Evolutionary conservation across 2,113 vertebrate species (phyloP), one percentile per base, ranked within the genome.

Genomic region (Hippocampus barbouri): DNA sequence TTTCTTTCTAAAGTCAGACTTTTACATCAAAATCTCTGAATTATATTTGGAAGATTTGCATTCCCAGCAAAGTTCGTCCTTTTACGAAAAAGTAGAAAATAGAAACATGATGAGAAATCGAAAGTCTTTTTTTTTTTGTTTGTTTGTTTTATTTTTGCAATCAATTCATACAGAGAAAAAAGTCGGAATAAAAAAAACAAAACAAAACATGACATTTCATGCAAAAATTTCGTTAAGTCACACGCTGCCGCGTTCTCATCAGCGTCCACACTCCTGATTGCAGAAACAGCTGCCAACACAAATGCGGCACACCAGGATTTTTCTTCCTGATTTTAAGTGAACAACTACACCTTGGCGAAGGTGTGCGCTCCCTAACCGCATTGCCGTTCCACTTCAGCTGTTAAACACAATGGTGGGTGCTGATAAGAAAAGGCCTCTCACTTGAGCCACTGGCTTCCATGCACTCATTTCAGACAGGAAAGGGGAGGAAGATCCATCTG

Each of bases 401-500:
- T 30, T 30, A 60, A 60, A 30, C 25, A 10, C 25, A 25, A 30
- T n/a, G 57, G 14, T 3, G 56, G n/a, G 2, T 1, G n/a, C 10
- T 11, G 27, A 34, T 34, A 61, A 61, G 16, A 34, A 34, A 20
- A 61, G 6, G 11, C 23, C 23, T 20, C 16, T 6, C 47, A 20
- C 70, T 57, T 67, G 63, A 67, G 40, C 49, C 43, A 60, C 71
- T 76, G 49, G 18, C 66, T 57, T 66, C 47, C 61, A 40, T 63
- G 38, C 64, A 60, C 77, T 77, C 51, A 79, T 70, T 62, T 73
- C 53, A 6, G 57, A 47, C 71, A 68, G 63, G 70, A 79, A 63
- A 70, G 74, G 47, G 34, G 71, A 71, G 16, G 67, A 78, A 62
- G 64, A 66, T 25, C 41, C 69, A 72, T 57, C 68, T 62, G 38